These are phyloP conservation scores for Mnemiopsis leidyi DNA, from an alignment of 37 sponge, comb jelly and placozoan species.

Conservation along the genomic window DNA sequence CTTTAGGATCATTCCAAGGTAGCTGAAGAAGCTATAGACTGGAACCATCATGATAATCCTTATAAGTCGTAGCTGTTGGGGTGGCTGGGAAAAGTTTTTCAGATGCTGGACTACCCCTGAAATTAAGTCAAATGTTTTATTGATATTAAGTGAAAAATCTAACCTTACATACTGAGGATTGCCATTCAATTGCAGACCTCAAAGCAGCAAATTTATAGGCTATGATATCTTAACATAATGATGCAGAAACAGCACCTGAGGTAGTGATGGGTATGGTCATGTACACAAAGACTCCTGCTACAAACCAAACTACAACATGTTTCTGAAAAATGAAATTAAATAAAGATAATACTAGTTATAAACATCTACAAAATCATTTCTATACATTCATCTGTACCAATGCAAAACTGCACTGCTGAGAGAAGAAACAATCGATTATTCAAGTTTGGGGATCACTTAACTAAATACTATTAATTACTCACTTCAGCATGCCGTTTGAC, in stretches of 20 bases:
- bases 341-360: background rate
- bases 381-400: background rate
- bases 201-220: too few species aligned
- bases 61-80: slow-evolving; percentile 83
- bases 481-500: slow-evolving; percentile 52
- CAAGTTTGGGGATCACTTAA: background rate
- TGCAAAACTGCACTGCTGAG: too few species aligned
- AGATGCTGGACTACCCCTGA: slow-evolving; percentile 79
- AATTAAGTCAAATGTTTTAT: too few species aligned
- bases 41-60: slow-evolving; percentile 71
- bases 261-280: slow-evolving; percentile 77
- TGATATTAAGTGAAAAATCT: too few species aligned
- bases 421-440: too few species aligned
- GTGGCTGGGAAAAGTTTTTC: slow-evolving; percentile 82
- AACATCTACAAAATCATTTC: background rate
- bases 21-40: slow-evolving; percentile 17
- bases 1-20: slow-evolving; percentile 44
- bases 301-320: slow-evolving; percentile 82
- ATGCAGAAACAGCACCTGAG: too few species aligned
- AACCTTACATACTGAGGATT: too few species aligned
- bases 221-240: too few species aligned
- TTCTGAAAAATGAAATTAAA: background rate
- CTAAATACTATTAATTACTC: background rate
- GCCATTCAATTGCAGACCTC: too few species aligned
- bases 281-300: slow-evolving; percentile 81